phyloP scores from a whole-genome alignment of 2,888 invertebrate genomes.

The Cheilosia pagana region DNA sequence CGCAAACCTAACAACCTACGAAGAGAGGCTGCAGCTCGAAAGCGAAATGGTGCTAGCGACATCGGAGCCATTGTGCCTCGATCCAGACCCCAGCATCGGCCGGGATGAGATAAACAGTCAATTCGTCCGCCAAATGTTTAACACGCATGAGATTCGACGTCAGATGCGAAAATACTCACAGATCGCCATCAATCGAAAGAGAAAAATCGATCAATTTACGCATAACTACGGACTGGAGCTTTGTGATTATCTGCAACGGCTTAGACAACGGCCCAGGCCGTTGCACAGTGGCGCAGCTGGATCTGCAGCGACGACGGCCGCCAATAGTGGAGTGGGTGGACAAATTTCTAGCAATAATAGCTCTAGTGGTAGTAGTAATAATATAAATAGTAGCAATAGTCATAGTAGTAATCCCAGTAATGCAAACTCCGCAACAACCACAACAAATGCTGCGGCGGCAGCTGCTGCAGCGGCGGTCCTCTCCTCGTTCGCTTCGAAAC shows the following conservation, averaged over 20 bases:
- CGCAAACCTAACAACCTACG: constrained; percentile 71
- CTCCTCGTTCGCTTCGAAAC: constrained; percentile 81
- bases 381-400: constrained; percentile 73
- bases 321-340: constrained; percentile 65
- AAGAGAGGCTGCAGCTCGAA: constrained; percentile 85
- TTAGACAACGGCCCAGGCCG: constrained; percentile 80
- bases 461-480: constrained; percentile 80
- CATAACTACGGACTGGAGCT: constrained; percentile 91
- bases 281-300: constrained; percentile 64
- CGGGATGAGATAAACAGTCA: constrained; percentile 90
- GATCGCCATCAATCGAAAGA: constrained; percentile 92
- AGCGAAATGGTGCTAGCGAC: constrained; percentile 93
- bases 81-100: constrained; percentile 93
- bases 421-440: constrained; percentile 56
- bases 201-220: constrained; percentile 93
- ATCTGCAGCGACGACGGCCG: constrained; percentile 83
- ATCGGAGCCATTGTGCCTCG: constrained; percentile 93
- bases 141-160: constrained; percentile 89
- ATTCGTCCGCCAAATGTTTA: constrained; percentile 89
- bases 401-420: constrained; percentile 73
- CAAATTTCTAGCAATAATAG: constrained; percentile 74
- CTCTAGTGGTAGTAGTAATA: constrained; percentile 71
- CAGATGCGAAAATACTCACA: constrained; percentile 92
- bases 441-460: constrained; percentile 48
- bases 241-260: constrained; percentile 82